Base-by-base conservation (phyloP, 2,113 vertebrate species). In the Hippoglossus stenolepis region DNA sequence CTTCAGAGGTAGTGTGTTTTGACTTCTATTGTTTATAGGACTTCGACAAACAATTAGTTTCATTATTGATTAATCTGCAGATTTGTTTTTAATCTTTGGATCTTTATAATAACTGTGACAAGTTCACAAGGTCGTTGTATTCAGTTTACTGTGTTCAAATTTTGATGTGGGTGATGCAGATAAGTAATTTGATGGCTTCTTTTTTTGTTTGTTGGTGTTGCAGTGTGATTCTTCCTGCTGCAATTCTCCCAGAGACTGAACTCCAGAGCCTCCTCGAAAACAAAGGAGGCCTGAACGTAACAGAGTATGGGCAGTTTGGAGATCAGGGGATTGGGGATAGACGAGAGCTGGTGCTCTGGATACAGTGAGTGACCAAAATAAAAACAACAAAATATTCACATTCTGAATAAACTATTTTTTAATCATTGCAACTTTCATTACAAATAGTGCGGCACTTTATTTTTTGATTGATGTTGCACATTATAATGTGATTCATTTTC, bases 251-350 rank as follows among this genome's bases (percentile, higher is more conserved):
- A 17, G 88, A 84, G 7, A 38, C 49, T 43, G 74, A 91, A 49
- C 47, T 89, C 14, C 40, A 88, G 45, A 69, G 20, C 3, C 70
- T 98, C 72, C 73, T 96, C 75, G 88, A 93, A 84, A 93, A 96
- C 90, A 98, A 96, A 93, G 96, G 89, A 38, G 96, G 90, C 0
- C 45, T 99, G 45, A 90, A 94, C 58, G 89, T 99, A 35, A 93
- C 96, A 1, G 91, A 86, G 59, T 90, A 90, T 45, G 96, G 94
- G 24, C 28, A 94, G 51, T 98, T 98, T 91, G 97, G 96, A 63
- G 90, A 91, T 4, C 70, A 98, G 58, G 91, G 94, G 70, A 91
- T 95, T 1, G 97, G 96, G 11, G 91, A 93, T 26, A 91, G 80
- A 70, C 90, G 84, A 75, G 84, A 85, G 45, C 69, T 97, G 77